These are phyloP conservation scores for Phodopus roborovskii DNA, from an alignment of 2,113 vertebrate genomes.

Conservation along the genomic window DNA sequence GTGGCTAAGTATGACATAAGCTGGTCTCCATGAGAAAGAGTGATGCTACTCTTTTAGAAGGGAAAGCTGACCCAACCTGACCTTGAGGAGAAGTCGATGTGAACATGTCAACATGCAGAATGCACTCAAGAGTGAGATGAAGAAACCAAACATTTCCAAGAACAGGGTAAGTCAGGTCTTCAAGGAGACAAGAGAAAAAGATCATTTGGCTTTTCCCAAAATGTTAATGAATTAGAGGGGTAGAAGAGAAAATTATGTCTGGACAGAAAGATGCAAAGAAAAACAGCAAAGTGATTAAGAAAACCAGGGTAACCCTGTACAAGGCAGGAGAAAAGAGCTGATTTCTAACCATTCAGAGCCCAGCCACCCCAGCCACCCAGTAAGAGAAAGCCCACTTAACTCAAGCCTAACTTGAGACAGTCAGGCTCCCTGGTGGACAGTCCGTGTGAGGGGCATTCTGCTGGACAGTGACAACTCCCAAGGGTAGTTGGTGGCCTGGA, in stretches of 20 bases:
- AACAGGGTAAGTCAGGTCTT: background rate
- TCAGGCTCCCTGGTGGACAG: background rate
- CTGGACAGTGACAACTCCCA: background rate
- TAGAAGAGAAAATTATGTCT: background rate
- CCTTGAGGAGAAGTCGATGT: slow-evolving; percentile 52
- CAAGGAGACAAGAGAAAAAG: background rate
- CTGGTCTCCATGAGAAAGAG: slow-evolving; percentile 12
- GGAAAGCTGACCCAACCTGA: slow-evolving; percentile 46
- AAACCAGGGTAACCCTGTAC: rapidly evolving
- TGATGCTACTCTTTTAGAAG: background rate
- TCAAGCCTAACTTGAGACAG: background rate
- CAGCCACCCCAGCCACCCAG: too few species aligned
- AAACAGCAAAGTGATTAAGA: background rate
- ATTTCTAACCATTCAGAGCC: background rate
- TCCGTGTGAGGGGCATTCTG: background rate
- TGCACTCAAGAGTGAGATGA: background rate
- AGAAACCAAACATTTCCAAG: slow-evolving; percentile 4
- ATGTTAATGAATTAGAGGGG: background rate
- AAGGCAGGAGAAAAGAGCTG: background rate
- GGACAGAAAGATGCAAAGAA: background rate
- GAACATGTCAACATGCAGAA: background rate
- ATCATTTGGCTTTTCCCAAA: background rate
- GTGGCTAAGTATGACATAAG: background rate
- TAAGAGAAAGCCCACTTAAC: background rate
- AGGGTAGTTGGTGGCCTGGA: background rate